Base-by-base conservation (phyloP, 2,888 invertebrate species). In the Luperina nickerlii region DNA sequence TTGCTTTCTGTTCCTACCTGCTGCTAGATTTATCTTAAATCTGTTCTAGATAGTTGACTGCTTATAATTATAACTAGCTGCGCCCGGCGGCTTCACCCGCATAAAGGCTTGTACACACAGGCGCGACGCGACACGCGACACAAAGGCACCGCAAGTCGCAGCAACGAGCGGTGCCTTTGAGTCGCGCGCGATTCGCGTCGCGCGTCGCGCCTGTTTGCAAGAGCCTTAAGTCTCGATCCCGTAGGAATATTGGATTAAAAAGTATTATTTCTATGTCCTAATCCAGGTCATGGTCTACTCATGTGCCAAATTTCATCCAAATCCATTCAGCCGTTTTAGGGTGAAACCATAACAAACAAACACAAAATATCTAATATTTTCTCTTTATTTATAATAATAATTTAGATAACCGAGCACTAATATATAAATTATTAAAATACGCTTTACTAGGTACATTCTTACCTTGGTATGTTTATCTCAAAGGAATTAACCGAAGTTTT, bases 401-500 rank as follows among this genome's bases (percentile, higher is more conserved):
- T 27, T 62, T 62, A 15, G 27, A 27, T 27, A 15, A 63, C 62
- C 18, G 6, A 62, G 27, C 7, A 27, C 27, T 32, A 42, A 27
- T 72, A 20, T 38, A 51, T 51, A 20, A n/a, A 5, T 9, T 20
- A 48, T 32, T 13, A 15, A 24, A 78, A 1, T 13, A 27, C 27
- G 27, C 18, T 38, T 48, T 20, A 73, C 8, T 13, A 60, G 6
- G 27, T 9, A 8, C 0, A 69, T 63, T 15, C 60, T 74, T 57
- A 80, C 84, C 80, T 84, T 38, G 24, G 15, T 74, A 67, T 6
- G 27, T 42, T 32, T 65, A 70, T 65, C 4, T 54, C 63, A 74
- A 82, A 71, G 51, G 38, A 65, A 6, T 38, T 20, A 42, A 45
- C 2, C 8, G n/a, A 75, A 57, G 67, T 18, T 63, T 51, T 70